These are phyloP conservation scores for Momotus momota DNA, from an alignment of 2,797 vertebrate genomes.

Conservation along the genomic window DNA sequence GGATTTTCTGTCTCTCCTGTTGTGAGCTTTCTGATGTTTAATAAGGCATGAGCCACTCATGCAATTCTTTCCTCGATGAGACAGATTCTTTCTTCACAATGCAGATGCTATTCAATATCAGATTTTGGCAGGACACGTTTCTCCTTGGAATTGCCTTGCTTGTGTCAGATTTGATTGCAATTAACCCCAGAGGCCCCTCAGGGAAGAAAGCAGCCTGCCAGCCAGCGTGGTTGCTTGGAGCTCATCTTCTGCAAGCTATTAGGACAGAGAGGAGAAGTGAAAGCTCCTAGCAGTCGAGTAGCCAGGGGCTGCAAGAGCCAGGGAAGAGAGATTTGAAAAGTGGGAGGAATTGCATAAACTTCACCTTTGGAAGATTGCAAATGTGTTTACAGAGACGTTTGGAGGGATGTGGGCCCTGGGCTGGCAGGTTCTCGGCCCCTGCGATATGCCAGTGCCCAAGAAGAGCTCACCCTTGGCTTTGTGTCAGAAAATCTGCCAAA, in stretches of 20 bases:
- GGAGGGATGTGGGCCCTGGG: no score
- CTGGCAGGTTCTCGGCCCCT: background rate
- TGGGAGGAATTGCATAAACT: background rate
- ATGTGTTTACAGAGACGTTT: background rate
- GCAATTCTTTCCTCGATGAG: background rate
- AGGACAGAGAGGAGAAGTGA: background rate
- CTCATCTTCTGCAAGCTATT: background rate
- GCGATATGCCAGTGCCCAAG: background rate
- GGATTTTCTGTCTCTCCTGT: accelerated
- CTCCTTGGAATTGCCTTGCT: background rate
- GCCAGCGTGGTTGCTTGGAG: background rate
- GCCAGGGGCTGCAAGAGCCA: accelerated
- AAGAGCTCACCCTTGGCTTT: background rate
- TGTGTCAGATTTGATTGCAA: background rate
- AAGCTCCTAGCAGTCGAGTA: accelerated
- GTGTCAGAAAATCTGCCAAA: background rate
- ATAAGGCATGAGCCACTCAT: background rate
- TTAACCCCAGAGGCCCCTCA: background rate
- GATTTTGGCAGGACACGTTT: background rate
- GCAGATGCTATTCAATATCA: background rate
- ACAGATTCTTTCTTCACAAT: background rate
- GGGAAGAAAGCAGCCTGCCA: background rate
- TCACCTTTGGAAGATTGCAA: background rate
- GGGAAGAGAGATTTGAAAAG: background rate
- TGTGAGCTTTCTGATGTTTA: background rate